phyloP scores from a whole-genome alignment of 2,113 vertebrate genomes.

The Ciconia stormi region DNA sequence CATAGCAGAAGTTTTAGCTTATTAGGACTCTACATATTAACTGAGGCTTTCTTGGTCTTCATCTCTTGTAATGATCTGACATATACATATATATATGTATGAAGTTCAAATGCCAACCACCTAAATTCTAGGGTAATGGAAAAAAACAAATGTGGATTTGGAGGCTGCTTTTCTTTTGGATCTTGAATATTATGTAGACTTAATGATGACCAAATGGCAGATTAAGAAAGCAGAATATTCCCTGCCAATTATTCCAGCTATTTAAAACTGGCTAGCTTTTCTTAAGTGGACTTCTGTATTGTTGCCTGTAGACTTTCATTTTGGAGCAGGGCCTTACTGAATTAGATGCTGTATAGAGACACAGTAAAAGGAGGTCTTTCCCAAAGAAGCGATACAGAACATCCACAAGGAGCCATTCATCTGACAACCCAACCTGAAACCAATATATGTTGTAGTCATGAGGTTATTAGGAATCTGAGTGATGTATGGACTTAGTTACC shows the following conservation, averaged over 20 bases:
- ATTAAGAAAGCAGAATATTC: background rate
- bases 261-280: background rate
- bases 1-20: background rate
- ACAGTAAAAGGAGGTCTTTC: background rate
- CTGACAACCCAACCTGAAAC: background rate
- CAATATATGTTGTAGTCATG: background rate
- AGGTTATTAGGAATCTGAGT: background rate
- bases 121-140: background rate
- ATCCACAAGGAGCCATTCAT: background rate
- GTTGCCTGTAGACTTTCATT: background rate
- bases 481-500: background rate
- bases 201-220: background rate
- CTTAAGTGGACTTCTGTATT: background rate
- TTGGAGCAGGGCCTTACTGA: background rate
- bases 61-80: background rate
- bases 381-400: background rate
- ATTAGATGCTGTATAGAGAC: background rate
- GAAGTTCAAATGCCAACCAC: background rate
- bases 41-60: background rate
- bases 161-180: background rate
- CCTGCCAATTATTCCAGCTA: background rate
- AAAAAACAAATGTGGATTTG: background rate
- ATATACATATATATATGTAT: background rate
- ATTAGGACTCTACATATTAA: background rate
- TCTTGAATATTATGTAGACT: background rate